Base-by-base conservation (phyloP, 2,113 vertebrate species). In the Hippocampus comes region DNA sequence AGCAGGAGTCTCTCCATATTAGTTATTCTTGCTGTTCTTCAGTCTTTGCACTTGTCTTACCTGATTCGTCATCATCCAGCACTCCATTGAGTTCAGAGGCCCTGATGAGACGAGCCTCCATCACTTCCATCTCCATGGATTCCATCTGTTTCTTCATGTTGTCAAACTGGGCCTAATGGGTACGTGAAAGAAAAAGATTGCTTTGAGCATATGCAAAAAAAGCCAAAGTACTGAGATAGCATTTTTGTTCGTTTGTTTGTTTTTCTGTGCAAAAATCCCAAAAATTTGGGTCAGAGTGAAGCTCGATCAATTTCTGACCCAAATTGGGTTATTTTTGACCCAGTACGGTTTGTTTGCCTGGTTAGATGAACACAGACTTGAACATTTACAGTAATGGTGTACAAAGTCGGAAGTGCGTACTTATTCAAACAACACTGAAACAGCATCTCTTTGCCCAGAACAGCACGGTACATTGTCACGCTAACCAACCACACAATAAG, bases 61-160 rank as follows among this genome's bases (percentile, higher is more conserved):
- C 96, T 51, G 96, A 82, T 56, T 96, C 95, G 0, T 95, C 95
- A 20, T 96, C 96, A 0, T 97, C 96, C n/a, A 96, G 89, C 77
- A 97, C 96, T 42, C 96, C 96, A 0, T 98, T 99, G 82, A 98
- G 93, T 76, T 99, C 97, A 0, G 97, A 95, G 0, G 97, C 97
- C n/a, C 94, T 91, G 78, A 98, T 95, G 78, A 99, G 95, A 51
- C 96, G 92, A 71, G 97, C 94, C 80, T 99, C 97, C 95, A 98
- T 97, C 90, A 98, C 97, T 71, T 99, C 97, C 94, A 98, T 95
- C 86, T 99, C 97, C 96, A 98, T 97, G 0, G 94, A 94, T 73
- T 97, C 96, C 95, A 94, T 95, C 81, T 97, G 94, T 79, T 98
- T 99, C 86, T 95, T 98, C 90, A 94, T 92, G 12, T 89, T 91